A percentile compares a stretch with the other conserved stretches of the same genome.
These are phyloP conservation scores for Leptinotarsa tumamoca DNA, from an alignment of 2,888 invertebrate genomes.

Conservation along the genomic window DNA sequence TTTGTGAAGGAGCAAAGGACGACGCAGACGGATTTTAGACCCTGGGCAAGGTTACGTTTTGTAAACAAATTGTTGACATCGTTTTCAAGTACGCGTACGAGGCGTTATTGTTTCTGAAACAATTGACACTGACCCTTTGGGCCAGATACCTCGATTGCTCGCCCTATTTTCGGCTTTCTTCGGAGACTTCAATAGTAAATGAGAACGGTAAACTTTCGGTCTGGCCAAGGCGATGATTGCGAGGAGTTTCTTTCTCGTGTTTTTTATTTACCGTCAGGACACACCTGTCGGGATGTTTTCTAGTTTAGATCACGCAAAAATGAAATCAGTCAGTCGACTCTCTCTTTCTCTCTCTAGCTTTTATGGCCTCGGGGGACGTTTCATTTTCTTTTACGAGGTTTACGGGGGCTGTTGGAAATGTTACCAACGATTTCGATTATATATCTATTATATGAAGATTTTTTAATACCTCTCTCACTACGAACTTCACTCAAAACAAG, in stretches of 20 bases:
- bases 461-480: too few species aligned
- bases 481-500: too few species aligned
- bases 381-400: constrained; percentile 2
- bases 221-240: background rate
- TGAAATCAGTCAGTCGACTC: constrained; percentile 18
- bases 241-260: background rate
- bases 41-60: constrained; percentile 17
- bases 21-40: background rate
- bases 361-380: constrained; percentile 1
- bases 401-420: background rate
- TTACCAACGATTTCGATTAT: too few species aligned
- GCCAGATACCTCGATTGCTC: background rate
- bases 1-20: background rate
- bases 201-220: background rate
- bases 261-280: background rate
- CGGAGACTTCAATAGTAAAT: constrained; percentile 15
- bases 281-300: constrained; percentile 4
- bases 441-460: too few species aligned
- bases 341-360: constrained; percentile 5
- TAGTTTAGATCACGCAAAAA: constrained; percentile 16
- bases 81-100: background rate
- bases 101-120: background rate
- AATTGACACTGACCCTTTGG: background rate
- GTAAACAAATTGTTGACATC: constrained; percentile 17
- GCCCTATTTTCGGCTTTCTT: background rate